phyloP scores from a whole-genome alignment of 2,797 vertebrate genomes.

The Carcharodon carcharias region DNA sequence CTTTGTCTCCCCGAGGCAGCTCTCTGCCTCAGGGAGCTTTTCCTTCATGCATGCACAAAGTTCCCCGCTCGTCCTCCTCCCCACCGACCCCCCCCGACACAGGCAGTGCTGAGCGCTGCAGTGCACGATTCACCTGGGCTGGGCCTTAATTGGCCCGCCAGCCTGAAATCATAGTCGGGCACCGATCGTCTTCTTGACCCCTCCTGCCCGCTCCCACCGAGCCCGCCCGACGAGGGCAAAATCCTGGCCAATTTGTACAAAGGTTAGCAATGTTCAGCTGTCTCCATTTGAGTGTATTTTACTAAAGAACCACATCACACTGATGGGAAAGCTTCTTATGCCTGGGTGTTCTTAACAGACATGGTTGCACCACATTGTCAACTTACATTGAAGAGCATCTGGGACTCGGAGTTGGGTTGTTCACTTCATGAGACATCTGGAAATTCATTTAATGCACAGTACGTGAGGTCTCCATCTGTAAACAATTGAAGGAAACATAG shows the following conservation, averaged over 20 bases:
- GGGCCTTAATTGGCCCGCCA: no score
- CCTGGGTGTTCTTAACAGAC: neutral
- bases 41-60: no score
- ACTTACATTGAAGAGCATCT: conserved; percentile 14
- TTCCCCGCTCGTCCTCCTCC: no score
- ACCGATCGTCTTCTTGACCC: no score
- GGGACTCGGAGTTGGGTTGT: neutral
- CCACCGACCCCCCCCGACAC: no score
- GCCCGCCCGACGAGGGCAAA: no score
- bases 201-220: no score
- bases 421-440: conserved; percentile 1
- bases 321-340: neutral
- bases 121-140: no score
- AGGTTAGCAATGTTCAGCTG: neutral
- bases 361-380: neutral
- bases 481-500: conserved; percentile 17
- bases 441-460: neutral
- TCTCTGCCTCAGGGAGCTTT: no score
- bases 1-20: no score
- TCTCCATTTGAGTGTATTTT: neutral
- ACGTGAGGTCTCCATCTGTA: neutral
- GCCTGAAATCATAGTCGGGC: no score
- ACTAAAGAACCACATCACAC: neutral
- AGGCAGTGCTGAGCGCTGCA: no score
- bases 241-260: neutral